phyloP scores from a whole-genome alignment of 2,888 invertebrate genomes.

The Ypsolopha scabrella region DNA sequence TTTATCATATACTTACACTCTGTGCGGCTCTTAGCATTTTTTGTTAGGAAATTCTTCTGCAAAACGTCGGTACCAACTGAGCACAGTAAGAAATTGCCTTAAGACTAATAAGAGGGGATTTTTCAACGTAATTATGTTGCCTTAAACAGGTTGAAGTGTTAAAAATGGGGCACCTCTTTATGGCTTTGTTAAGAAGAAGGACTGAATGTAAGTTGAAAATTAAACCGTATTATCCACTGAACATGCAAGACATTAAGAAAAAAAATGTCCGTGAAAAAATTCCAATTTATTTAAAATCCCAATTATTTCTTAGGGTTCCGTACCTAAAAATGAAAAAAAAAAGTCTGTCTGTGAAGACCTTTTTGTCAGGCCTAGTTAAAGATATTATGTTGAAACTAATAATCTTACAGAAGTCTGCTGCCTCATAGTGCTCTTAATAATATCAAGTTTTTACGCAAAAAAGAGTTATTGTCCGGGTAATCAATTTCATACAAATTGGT shows the following conservation, averaged over 20 bases:
- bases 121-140: slow-evolving; percentile 17
- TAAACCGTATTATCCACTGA: too few relatives aligned
- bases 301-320: too few relatives aligned
- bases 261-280: not conserved
- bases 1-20: not conserved
- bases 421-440: too few relatives aligned
- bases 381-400: too few relatives aligned
- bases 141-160: not conserved
- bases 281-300: not conserved
- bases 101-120: slow-evolving; percentile 23
- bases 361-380: too few relatives aligned
- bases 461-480: too few relatives aligned
- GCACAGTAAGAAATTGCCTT: slow-evolving; percentile 17
- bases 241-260: not conserved
- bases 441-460: too few relatives aligned
- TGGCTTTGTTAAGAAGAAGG: not conserved
- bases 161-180: not conserved
- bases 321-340: too few relatives aligned
- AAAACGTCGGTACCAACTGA: not conserved
- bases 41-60: not conserved
- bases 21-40: not conserved
- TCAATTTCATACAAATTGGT: too few relatives aligned
- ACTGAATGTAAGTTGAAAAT: not conserved
- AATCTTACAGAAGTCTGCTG: too few relatives aligned
- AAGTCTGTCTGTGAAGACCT: too few relatives aligned